A percentile compares a stretch with the other conserved stretches of the same genome.
Conservation (phyloP, 2,797 vertebrate genomes). For the Amblyraja radiata region DNA sequence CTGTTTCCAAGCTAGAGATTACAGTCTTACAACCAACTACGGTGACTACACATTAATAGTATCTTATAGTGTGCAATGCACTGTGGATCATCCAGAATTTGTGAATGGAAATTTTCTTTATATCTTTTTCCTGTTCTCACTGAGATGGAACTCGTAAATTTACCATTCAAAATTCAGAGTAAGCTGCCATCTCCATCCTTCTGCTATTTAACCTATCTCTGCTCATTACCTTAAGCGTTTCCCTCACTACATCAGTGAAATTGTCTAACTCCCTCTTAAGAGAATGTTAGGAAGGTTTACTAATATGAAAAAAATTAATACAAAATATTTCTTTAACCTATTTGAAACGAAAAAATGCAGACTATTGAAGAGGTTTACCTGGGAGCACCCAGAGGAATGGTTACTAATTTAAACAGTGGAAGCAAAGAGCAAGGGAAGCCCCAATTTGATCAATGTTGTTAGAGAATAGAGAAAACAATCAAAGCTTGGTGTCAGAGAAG, state of each 20-base stretch:
- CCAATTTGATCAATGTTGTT: not conserved
- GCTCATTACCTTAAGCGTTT: not conserved
- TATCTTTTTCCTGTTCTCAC: too few species aligned
- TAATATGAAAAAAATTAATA: not conserved
- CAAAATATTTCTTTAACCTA: not conserved
- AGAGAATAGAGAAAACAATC: not conserved
- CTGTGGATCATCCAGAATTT: too few species aligned
- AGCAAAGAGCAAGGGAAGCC: not conserved
- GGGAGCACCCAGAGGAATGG: not conserved
- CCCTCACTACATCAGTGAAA: not conserved
- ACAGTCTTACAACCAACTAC: too few species aligned
- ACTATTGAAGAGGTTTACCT: not conserved
- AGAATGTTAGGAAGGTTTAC: not conserved
- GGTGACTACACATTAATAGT: too few species aligned
- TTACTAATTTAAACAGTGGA: not conserved
- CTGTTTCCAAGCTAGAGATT: too few species aligned
- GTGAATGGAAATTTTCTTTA: too few species aligned
- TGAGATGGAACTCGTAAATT: not conserved
- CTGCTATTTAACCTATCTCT: not conserved
- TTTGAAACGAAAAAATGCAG: not conserved
- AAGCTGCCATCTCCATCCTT: not conserved
- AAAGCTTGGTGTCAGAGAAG: not conserved
- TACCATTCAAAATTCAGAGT: not conserved
- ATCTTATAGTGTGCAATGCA: too few species aligned
- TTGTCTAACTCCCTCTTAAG: not conserved